Evolutionary conservation across 1,140 invertebrate genomes (phyloP), one percentile per base, ranked within the genome.

Genomic region (Drosophila asahinai): DNA sequence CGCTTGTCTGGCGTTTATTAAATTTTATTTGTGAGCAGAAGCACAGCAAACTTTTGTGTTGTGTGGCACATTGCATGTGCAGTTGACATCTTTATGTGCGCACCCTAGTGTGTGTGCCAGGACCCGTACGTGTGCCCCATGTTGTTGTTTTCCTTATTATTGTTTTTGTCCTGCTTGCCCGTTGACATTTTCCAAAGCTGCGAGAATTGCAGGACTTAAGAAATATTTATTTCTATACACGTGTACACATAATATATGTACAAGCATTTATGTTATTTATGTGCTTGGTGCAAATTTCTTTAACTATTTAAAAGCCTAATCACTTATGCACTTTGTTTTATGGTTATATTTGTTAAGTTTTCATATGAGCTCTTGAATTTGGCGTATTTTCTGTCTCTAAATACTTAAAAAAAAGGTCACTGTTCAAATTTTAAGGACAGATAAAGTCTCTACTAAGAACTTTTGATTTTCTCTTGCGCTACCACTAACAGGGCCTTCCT

Each of bases 11-110:
- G 83, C 83, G 77, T 84, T 84, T 87, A 87, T 87, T 87, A 89
- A 84, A 87, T 87, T 89, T 83, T 67, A 77, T 89, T 84, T 89
- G 84, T 68, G 66, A 76, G 51, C 43, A 49, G 64, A 64, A 77
- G 76, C 81, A 52, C 25, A 63, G 52, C 42, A 66, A 86, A 90
- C 77, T 78, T 67, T 90, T 81, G 74, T 76, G 73, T 45, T 79
- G 64, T 45, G 25, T 73, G 54, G 47, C 86, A 74, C 60, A 72
- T 65, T 84, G 86, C 86, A 89, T 75, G 78, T 89, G 84, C 84
- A 89, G 86, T 81, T 89, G 84, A 90, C 84, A 89, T 84, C 86
- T 89, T 89, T 81, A 87, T 87, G 63, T 78, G 57, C n/a, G 43
- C 48, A 14, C 60, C 54, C 45, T 36, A 76, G 62, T 60, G 51